Percentiles rank a stretch among this genome's conserved stretches.
Conservation (phyloP, 2,888 invertebrate genomes). For the Tetragonisca angustula region DNA sequence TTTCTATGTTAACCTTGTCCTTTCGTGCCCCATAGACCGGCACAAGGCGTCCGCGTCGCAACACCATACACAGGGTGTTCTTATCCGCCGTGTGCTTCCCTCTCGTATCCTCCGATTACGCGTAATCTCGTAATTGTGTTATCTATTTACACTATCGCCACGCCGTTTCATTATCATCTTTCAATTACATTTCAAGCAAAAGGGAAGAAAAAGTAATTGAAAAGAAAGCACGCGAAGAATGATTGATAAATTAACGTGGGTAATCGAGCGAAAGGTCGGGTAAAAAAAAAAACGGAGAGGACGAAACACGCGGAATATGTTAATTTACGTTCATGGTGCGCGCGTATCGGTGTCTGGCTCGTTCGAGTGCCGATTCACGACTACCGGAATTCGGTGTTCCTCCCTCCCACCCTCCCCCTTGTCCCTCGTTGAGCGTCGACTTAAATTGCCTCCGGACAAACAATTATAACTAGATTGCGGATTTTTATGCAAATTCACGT, state of each 20-base stretch:
- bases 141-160: no score
- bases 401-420: no score
- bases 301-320: background rate
- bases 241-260: background rate
- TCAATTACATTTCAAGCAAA: background rate
- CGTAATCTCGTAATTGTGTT: no score
- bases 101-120: background rate
- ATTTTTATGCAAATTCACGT: background rate
- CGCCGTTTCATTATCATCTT: no score
- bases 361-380: background rate
- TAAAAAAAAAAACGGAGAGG: background rate
- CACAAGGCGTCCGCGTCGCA: constrained; percentile 18
- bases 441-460: background rate
- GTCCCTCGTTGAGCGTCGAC: background rate
- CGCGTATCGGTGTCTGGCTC: background rate
- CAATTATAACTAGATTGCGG: background rate
- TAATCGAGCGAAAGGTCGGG: background rate
- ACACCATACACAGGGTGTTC: constrained; percentile 37
- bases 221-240: background rate
- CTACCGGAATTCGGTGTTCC: background rate
- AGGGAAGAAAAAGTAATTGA: background rate
- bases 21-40: constrained; percentile 52
- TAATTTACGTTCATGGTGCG: background rate
- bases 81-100: background rate
- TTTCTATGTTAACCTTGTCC: constrained; percentile 67